Conservation (phyloP, 2,888 invertebrate species). For the Idaea dimidiata region DNA sequence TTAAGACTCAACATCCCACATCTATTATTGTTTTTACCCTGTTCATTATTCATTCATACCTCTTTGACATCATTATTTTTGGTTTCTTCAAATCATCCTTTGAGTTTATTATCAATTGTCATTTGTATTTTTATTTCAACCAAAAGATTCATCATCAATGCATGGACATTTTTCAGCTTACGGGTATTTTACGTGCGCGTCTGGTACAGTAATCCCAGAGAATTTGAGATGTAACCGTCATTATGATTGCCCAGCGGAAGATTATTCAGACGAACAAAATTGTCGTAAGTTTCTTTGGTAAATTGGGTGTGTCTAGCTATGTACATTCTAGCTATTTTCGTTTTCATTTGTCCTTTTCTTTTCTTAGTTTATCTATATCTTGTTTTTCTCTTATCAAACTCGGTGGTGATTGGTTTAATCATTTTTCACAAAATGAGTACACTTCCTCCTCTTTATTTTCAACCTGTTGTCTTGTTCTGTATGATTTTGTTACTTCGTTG, state of each 20-base stretch:
- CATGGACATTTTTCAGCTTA: conserved; percentile 63
- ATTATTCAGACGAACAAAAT: conserved; percentile 87
- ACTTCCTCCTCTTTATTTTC: conserved; percentile 13
- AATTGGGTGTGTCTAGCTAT: conserved; percentile 27
- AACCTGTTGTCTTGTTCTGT: conserved; percentile 15
- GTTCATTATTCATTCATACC: conserved; percentile 8
- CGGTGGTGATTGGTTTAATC: conserved; percentile 9
- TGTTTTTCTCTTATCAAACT: conserved; percentile 11
- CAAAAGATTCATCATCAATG: conserved; percentile 18
- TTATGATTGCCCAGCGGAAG: conserved; percentile 83
- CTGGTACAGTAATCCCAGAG: conserved; percentile 81
- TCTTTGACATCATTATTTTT: conserved; percentile 14
- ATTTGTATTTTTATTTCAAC: background rate
- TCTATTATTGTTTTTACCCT: conserved; percentile 10
- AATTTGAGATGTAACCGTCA: conserved; percentile 82
- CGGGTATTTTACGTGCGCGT: conserved; percentile 84
- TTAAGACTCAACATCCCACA: background rate
- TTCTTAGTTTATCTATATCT: conserved; percentile 13
- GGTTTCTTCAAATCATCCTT: conserved; percentile 4
- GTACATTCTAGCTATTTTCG: conserved; percentile 21
- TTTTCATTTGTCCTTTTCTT: conserved; percentile 20
- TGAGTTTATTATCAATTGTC: background rate
- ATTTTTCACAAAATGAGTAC: conserved; percentile 13
- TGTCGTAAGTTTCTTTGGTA: conserved; percentile 84
- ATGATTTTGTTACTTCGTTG: conserved; percentile 23